A percentile compares a stretch with the other conserved stretches of the same genome.
Conservation (phyloP, 2,113 vertebrate genomes). For the Rhabdomys dilectus region DNA sequence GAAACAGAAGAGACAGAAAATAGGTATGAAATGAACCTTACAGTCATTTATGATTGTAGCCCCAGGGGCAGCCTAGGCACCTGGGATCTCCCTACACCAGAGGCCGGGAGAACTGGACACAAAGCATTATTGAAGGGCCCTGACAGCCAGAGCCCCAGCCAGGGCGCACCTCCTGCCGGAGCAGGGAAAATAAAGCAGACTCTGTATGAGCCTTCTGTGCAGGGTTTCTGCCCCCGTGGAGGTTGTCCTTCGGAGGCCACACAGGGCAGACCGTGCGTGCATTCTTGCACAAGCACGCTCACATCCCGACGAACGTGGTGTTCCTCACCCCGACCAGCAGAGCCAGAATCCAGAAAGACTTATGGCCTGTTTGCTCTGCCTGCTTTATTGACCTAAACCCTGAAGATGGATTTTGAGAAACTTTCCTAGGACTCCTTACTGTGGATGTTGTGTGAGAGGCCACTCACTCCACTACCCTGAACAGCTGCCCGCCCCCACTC, state of each 20-base stretch:
- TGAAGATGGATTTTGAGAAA: constrained; percentile 71
- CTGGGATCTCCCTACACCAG: constrained; percentile 8
- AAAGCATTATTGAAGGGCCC: constrained; percentile 43
- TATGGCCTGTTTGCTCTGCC: constrained; percentile 82
- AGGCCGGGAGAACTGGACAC: not conserved
- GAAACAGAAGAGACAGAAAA: not conserved
- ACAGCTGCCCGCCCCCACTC: not conserved
- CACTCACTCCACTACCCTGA: constrained; percentile 7
- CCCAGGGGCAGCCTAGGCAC: not conserved
- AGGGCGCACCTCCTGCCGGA: constrained; percentile 17
- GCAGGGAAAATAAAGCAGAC: constrained; percentile 73
- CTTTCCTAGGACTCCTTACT: constrained; percentile 78
- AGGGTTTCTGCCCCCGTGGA: not conserved
- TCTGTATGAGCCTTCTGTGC: constrained; percentile 47
- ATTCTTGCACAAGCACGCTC: constrained; percentile 55
- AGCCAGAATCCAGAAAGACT: constrained; percentile 68
- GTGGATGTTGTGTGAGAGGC: constrained; percentile 53
- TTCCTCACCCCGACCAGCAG: constrained; percentile 38
- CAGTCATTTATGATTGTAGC: not conserved
- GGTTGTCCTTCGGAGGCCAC: not conserved
- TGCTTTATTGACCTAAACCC: not conserved
- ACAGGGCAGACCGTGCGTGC: constrained; percentile 56
- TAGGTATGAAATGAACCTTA: constrained; percentile 37
- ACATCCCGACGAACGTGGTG: not conserved
- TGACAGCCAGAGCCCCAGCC: constrained; percentile 10